Evolutionary conservation across 2,797 vertebrate genomes (phyloP).

Genomic region (Melopsittacus undulatus): DNA sequence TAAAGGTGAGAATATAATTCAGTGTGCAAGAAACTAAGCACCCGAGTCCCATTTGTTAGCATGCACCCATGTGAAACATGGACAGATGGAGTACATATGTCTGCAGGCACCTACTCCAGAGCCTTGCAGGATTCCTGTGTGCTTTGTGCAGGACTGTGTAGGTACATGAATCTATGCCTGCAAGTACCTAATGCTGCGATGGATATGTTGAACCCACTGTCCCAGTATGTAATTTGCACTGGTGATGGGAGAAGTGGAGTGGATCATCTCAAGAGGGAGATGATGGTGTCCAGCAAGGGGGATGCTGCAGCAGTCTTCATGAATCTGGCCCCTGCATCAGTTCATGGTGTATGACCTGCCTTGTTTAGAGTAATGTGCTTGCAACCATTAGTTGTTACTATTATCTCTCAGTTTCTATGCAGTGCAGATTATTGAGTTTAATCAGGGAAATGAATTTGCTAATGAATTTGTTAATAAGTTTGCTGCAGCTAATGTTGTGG

Average conservation of each 20-base stretch:
- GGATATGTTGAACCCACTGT: neutral
- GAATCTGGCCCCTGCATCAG: neutral
- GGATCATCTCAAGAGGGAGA: neutral
- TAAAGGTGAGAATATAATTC: neutral
- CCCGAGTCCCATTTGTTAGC: rapidly evolving
- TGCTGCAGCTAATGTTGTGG: neutral
- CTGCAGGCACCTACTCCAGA: neutral
- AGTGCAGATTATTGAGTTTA: neutral
- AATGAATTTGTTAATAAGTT: conserved; percentile 21
- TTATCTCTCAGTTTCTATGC: neutral
- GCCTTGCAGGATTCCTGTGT: neutral
- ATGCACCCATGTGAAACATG: neutral
- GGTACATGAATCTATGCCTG: neutral
- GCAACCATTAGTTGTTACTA: neutral
- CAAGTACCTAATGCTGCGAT: neutral
- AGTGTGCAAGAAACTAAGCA: neutral
- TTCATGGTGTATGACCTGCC: rapidly evolving
- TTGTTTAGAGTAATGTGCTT: rapidly evolving
- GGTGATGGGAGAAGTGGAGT: neutral
- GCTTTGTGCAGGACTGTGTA: too few relatives aligned
- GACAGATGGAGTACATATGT: rapidly evolving
- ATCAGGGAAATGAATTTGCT: neutral
- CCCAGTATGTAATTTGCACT: rapidly evolving
- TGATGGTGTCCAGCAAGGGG: neutral
- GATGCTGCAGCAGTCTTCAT: rapidly evolving